These are phyloP conservation scores for Drosophila quinaria DNA, from an alignment of 2,888 invertebrate species.

Conservation along the genomic window DNA sequence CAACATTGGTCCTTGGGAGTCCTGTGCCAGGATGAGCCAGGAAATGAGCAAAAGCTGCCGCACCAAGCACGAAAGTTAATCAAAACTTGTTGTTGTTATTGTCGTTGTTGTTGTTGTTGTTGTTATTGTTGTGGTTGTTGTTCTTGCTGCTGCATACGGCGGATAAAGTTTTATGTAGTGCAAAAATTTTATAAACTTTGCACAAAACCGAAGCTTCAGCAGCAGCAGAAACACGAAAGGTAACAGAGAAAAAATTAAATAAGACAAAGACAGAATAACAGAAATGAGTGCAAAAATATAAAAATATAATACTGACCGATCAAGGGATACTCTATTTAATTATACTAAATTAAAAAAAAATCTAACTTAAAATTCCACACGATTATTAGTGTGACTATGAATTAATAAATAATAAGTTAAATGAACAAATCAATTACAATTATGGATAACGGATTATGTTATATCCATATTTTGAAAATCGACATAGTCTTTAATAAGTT, in stretches of 20 bases:
- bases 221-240: conserved; percentile 45
- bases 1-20: conserved; percentile 7
- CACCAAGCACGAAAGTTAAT: conserved; percentile 66
- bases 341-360: too few relatives aligned
- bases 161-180: conserved; percentile 71
- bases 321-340: conserved; percentile 10
- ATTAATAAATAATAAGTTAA: too few relatives aligned
- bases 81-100: conserved; percentile 54
- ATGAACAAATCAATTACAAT: neutral
- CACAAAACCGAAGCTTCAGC: conserved; percentile 43
- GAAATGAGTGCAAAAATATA: conserved; percentile 18
- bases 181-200: conserved; percentile 62
- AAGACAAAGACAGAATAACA: conserved; percentile 14
- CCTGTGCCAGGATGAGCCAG: conserved; percentile 42
- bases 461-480: too few relatives aligned
- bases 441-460: too few relatives aligned
- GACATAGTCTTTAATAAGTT: too few relatives aligned
- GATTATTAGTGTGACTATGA: neutral
- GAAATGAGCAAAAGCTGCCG: conserved; percentile 68
- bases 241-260: conserved; percentile 27
- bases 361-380: neutral
- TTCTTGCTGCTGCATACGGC: conserved; percentile 37
- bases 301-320: conserved; percentile 11
- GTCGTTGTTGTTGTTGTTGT: conserved; percentile 12
- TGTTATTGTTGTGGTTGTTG: conserved; percentile 24